Conservation (phyloP, 2,113 vertebrate species). For the Motacilla tschutschensis region DNA sequence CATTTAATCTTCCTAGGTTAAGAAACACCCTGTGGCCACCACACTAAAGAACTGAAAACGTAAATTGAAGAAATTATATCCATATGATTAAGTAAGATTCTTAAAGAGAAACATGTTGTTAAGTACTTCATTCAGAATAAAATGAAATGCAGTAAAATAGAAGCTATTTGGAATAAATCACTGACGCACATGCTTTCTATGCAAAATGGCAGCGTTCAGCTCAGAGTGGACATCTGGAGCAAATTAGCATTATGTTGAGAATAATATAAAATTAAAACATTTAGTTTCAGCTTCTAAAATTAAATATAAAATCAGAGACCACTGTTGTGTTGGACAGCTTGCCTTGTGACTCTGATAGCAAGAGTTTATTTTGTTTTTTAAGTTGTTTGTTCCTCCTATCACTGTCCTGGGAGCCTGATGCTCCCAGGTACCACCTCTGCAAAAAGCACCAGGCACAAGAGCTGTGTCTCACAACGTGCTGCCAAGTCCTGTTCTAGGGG, state of each 20-base stretch:
- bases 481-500: background rate
- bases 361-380: slow-evolving; percentile 21
- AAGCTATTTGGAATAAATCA: slow-evolving; percentile 84
- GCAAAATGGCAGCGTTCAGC: slow-evolving; percentile 54
- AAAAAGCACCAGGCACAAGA: background rate
- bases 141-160: slow-evolving; percentile 80
- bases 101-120: slow-evolving; percentile 81
- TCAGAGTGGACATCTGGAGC: slow-evolving; percentile 57
- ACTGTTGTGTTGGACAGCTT: slow-evolving; percentile 48
- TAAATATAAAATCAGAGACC: slow-evolving; percentile 65
- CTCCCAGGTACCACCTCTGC: background rate
- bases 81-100: slow-evolving; percentile 85
- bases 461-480: background rate
- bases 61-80: slow-evolving; percentile 87
- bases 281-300: slow-evolving; percentile 72
- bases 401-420: background rate
- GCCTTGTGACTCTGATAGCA: slow-evolving; percentile 45
- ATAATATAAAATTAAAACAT: slow-evolving; percentile 78
- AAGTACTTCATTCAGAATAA: slow-evolving; percentile 80
- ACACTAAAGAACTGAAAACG: slow-evolving; percentile 79
- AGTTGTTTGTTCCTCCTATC: slow-evolving; percentile 3
- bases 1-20: slow-evolving; percentile 80
- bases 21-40: slow-evolving; percentile 83
- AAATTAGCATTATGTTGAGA: slow-evolving; percentile 75
- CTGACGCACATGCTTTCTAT: slow-evolving; percentile 85